Conservation (phyloP, 2,888 invertebrate species). For the Thumatha senex region DNA sequence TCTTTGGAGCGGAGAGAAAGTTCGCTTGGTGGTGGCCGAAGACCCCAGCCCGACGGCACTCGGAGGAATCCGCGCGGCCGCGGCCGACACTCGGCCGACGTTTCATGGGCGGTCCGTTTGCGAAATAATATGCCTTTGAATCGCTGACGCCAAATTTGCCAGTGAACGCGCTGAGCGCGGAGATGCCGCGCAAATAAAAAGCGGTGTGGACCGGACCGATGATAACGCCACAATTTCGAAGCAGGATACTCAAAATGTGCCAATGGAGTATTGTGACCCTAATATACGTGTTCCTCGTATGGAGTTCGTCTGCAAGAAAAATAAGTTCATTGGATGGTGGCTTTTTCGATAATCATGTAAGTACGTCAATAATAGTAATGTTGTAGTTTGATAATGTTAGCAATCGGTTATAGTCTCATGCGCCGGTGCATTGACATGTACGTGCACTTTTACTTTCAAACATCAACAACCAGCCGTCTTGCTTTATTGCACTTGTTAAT, state of each 20-base stretch:
- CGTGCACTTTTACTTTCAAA: constrained; percentile 76
- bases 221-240: constrained; percentile 49
- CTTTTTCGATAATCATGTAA: constrained; percentile 66
- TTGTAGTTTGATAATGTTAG: not conserved
- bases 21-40: constrained; percentile 72
- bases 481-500: constrained; percentile 22
- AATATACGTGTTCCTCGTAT: constrained; percentile 65
- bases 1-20: constrained; percentile 76
- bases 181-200: constrained; percentile 77
- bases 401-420: constrained; percentile 47
- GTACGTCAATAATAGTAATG: constrained; percentile 34
- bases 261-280: constrained; percentile 74
- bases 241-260: constrained; percentile 70
- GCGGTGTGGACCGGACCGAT: constrained; percentile 50
- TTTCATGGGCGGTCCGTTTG: constrained; percentile 61
- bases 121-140: constrained; percentile 77
- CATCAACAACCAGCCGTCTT: constrained; percentile 10
- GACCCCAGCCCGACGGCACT: constrained; percentile 60
- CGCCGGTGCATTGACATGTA: constrained; percentile 60
- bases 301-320: constrained; percentile 56
- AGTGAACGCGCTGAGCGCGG: constrained; percentile 64
- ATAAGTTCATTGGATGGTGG: constrained; percentile 53
- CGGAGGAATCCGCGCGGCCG: constrained; percentile 73
- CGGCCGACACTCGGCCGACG: constrained; percentile 76
- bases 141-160: constrained; percentile 63